Evolutionary conservation across 2,888 invertebrate genomes (phyloP), one percentile per base, ranked within the genome.

Genomic region (Enchytraeus crypticus): DNA sequence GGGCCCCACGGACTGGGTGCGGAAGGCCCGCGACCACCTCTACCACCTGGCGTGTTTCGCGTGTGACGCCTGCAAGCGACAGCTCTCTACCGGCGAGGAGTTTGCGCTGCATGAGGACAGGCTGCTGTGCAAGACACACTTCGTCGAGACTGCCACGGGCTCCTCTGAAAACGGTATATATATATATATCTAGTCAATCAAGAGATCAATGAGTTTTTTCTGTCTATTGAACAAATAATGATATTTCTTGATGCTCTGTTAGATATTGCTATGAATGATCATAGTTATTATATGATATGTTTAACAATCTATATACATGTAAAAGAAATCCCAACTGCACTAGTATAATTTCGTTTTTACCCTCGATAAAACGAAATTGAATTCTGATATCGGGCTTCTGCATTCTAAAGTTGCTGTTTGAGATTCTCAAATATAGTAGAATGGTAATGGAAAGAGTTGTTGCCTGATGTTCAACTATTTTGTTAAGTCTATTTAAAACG

Each of bases 41-140:
- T 98, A 95, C 82, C 97, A 98, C 82, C 84, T 98, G 78, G 97
- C 97, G 53, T 98, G 98, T 82, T 98, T 98, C 82, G 93, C 96
- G 26, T 97, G 97, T 81, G 93, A 96, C 80, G 90, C 91, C 63
- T 80, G 81, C 68, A 78, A 79, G 67, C 68, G 79, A 58, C 80
- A 79, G 63, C 67, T 78, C 33, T 78, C 77, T 3, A 81, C 81
- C 21, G 95, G 95, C 4, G 95, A 96, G 80, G 95, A 97, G 83
- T 98, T 97, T 81, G 95, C 96, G 14, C 84, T 97, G 64, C 89
- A 93, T 79, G 93, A 96, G 72, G 90, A 90, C 78, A 83, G 92
- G 68, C 88, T 98, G 61, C 85, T 98, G 67, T 98, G 97, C 84
- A 97, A 96, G 82, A 90, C 92, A 47, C 97, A 98, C 80, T 97